Evolutionary conservation across 2,797 vertebrate species (phyloP), one percentile per base, ranked within the genome.

Genomic region (Urophycis tenuis): DNA sequence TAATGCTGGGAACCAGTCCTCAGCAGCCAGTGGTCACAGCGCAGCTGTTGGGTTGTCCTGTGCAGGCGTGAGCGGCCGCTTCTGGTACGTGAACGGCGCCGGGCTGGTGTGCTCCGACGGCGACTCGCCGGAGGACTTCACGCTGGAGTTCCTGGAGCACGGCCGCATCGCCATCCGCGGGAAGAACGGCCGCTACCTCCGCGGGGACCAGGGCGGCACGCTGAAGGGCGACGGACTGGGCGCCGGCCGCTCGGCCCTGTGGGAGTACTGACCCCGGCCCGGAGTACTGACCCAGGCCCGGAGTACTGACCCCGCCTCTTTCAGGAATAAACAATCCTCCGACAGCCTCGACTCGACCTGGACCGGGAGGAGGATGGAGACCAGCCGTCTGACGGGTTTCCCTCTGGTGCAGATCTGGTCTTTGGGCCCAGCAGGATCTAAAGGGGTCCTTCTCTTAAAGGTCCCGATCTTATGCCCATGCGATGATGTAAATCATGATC

Each of bases 21-120:
- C 53, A 22, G 17, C 53, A n/a, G 14, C 39, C 53, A 25, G 17
- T 60, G 53, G 7, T 25, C 53, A n/a, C 53, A 60, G 22, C 2
- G n/a, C 45, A 49, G 22, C 19, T 19, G 3, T 5, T 49, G 6
- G 17, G 53, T 60, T 60, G 53, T 25, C 53, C 71, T 2, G 11
- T 0, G 0, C 92, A 99, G 97, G 97, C 75, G 93, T 91, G 11
- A 86, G 89, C 0, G 95, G 94, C 1, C 93, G 89, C 77, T 99
- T 95, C 94, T 99, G 97, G 97, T 95, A 96, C 11, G 94, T 95
- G 60, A 95, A 95, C 85, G 95, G 92, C 85, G 92, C 91, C 0
- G 95, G 95, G 6, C 90, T 95, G 6, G 95, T 99, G 81, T 94
- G 95, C 82, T 94, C 95, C 0, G 97, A 99, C 0, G 96, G 97